phyloP scores from a whole-genome alignment of 1,140 invertebrate genomes.

The Anastrepha obliqua region DNA sequence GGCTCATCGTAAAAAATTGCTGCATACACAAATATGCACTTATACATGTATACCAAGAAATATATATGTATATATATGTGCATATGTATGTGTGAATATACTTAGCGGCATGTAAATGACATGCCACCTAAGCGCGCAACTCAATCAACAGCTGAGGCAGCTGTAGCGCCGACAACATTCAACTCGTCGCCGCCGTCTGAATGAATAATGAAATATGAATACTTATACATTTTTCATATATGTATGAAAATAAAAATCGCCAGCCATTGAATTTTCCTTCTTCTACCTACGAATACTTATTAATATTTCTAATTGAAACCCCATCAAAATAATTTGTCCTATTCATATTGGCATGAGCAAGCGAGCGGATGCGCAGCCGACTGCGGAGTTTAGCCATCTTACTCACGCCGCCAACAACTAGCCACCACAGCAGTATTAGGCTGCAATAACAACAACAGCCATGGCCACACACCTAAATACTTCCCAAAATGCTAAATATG shows the following conservation, averaged over 20 bases:
- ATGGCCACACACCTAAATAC: not conserved
- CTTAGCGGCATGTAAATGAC: not conserved
- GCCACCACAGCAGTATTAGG: not conserved
- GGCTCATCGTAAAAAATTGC: not conserved
- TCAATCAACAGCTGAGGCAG: constrained; percentile 34
- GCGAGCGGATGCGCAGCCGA: not conserved
- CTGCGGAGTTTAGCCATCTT: not conserved
- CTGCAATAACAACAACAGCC: constrained; percentile 9
- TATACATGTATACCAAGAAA: not conserved
- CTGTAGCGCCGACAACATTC: not conserved
- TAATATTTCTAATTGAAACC: constrained; percentile 47
- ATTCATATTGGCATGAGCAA: constrained; percentile 37
- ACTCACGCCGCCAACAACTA: not conserved
- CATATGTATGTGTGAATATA: not conserved
- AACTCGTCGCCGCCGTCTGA: not conserved
- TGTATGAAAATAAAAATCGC: not conserved
- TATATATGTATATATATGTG: not conserved
- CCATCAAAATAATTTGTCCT: constrained; percentile 25
- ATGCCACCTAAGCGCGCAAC: not conserved
- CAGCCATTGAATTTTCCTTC: not conserved
- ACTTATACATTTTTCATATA: not conserved
- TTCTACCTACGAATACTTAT: not conserved
- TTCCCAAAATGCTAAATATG: not conserved
- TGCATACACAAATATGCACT: not conserved
- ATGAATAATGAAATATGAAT: not conserved